Evolutionary conservation across 2,888 invertebrate species (phyloP).

Genomic region (Pachliopta kotzebuea): DNA sequence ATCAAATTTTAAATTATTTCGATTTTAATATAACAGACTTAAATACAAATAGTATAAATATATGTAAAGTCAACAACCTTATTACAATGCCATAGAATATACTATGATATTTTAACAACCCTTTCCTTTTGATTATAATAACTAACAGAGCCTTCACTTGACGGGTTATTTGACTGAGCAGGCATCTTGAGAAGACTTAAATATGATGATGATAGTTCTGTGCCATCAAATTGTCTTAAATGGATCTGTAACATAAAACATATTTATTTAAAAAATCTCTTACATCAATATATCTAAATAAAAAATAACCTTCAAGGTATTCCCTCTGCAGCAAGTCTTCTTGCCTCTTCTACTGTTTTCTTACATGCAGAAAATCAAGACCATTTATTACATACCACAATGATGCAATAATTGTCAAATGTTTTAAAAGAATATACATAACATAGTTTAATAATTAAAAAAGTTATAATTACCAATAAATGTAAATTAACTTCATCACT

Average conservation of each 20-base stretch:
- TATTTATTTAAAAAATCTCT: too few species aligned
- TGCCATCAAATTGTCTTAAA: constrained; percentile 84
- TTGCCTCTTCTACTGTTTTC: too few species aligned
- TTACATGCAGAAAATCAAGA: too few species aligned
- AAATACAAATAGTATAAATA: constrained; percentile 13
- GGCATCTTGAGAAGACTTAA: constrained; percentile 64
- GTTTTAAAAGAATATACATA: too few species aligned
- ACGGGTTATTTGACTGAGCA: constrained; percentile 38
- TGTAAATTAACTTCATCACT: constrained; percentile 94
- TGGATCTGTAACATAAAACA: constrained; percentile 24
- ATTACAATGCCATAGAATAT: not conserved
- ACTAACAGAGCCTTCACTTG: constrained; percentile 66
- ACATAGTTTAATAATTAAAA: too few species aligned
- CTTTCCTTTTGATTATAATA: constrained; percentile 69
- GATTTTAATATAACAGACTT: too few species aligned
- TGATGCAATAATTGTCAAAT: too few species aligned
- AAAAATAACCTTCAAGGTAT: too few species aligned
- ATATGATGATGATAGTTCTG: constrained; percentile 80
- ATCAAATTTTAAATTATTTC: not conserved
- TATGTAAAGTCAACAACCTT: not conserved
- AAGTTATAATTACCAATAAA: constrained; percentile 83
- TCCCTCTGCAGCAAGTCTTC: too few species aligned
- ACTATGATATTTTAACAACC: constrained; percentile 61
- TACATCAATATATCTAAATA: not conserved
- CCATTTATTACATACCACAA: too few species aligned